Conservation (phyloP, 2,888 invertebrate species). For the Leptinotarsa peninsularis region DNA sequence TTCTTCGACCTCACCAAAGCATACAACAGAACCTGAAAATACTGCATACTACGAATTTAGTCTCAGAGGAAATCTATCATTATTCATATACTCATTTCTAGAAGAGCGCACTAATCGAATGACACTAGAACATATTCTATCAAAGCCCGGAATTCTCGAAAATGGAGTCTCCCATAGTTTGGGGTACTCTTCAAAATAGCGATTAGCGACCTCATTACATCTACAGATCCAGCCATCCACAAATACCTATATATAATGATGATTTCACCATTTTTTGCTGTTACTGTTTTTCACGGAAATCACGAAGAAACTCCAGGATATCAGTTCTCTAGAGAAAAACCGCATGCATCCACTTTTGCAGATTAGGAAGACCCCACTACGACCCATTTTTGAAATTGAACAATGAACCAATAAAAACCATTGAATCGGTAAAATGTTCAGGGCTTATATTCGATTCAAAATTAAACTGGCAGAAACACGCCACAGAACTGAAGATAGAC, state of each 20-base stretch:
- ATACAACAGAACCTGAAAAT: conserved; percentile 32
- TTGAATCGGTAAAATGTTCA: no score
- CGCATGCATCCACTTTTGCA: background rate
- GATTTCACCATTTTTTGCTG: background rate
- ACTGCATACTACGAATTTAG: conserved; percentile 38
- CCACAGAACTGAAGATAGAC: no score
- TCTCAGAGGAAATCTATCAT: conserved; percentile 25
- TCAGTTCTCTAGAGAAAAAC: background rate
- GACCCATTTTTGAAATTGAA: background rate
- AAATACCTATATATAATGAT: background rate
- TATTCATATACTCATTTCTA: conserved; percentile 25
- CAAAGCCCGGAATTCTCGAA: conserved; percentile 21
- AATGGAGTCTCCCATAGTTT: conserved; percentile 45
- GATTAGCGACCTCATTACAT: background rate
- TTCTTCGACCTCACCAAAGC: conserved; percentile 21
- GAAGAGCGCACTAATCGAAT: conserved; percentile 20
- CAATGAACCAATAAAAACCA: background rate
- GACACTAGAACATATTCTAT: background rate
- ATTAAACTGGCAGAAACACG: no score
- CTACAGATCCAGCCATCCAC: background rate
- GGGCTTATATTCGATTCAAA: no score
- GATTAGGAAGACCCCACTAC: background rate
- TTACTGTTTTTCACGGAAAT: conserved; percentile 4
- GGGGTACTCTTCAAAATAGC: conserved; percentile 30
- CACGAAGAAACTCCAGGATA: conserved; percentile 6